Percentiles rank a stretch among this genome's conserved stretches.
Conservation (phyloP, 2,797 vertebrate genomes). For the Sebastes vulpes region DNA sequence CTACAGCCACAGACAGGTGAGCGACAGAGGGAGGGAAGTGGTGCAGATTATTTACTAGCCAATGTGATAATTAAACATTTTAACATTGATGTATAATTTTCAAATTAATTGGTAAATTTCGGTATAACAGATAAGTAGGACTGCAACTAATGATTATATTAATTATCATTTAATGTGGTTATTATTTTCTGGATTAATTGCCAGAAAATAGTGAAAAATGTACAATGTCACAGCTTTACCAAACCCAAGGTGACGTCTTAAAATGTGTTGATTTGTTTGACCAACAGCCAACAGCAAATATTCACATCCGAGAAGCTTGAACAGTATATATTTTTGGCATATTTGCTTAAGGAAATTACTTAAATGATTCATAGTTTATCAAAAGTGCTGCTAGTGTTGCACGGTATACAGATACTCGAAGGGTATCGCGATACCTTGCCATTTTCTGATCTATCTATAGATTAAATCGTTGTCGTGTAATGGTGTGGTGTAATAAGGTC, state of each 20-base stretch:
- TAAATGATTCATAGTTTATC: too few species aligned
- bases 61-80: background rate
- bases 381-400: too few species aligned
- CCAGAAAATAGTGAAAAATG: too few species aligned
- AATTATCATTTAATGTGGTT: too few species aligned
- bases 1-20: constrained; percentile 86
- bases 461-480: background rate
- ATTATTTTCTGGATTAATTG: too few species aligned
- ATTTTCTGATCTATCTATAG: background rate
- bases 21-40: background rate
- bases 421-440: too few species aligned
- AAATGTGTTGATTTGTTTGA: background rate
- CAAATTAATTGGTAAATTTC: background rate
- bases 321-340: too few species aligned
- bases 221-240: background rate
- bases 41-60: background rate
- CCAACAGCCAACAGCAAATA: too few species aligned
- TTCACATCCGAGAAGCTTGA: too few species aligned
- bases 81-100: background rate
- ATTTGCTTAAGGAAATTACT: too few species aligned
- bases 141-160: background rate
- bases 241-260: background rate
- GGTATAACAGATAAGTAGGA: background rate
- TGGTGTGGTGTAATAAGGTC: background rate
- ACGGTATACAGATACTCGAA: too few species aligned